phyloP scores from a whole-genome alignment of 2,113 vertebrate genomes.

The Micronisus gabar region DNA sequence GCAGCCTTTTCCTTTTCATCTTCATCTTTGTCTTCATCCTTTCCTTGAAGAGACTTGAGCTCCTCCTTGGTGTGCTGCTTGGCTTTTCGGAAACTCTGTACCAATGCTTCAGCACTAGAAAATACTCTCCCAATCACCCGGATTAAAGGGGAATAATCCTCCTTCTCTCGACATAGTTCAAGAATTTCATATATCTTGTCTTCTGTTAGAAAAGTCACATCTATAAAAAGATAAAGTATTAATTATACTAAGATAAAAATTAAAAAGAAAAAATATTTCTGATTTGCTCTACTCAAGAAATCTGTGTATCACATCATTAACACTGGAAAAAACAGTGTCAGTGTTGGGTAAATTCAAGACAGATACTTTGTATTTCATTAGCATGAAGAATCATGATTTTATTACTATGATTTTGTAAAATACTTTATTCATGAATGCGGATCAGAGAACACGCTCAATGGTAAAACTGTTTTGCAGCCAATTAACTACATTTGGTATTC shows the following conservation, averaged over 20 bases:
- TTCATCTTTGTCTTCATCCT: constrained; percentile 97
- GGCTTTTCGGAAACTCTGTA: constrained; percentile 90
- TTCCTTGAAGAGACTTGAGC: constrained; percentile 93
- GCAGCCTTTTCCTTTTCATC: constrained; percentile 94
- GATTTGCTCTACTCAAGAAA: neutral
- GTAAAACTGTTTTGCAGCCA: neutral
- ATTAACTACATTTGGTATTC: neutral
- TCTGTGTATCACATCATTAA: neutral
- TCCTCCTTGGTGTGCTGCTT: constrained; percentile 82
- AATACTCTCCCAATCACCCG: constrained; percentile 92
- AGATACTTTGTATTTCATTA: neutral
- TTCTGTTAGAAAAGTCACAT: constrained; percentile 92
- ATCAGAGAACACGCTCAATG: neutral
- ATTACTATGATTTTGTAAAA: neutral
- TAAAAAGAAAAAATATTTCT: neutral
- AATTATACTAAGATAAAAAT: neutral
- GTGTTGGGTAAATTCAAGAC: neutral
- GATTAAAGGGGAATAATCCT: constrained; percentile 90
- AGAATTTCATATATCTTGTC: constrained; percentile 89
- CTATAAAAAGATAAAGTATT: constrained; percentile 67
- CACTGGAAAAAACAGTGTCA: neutral
- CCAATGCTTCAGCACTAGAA: constrained; percentile 89
- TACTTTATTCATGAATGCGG: neutral
- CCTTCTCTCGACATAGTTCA: constrained; percentile 84
- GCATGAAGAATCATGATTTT: neutral